Evolutionary conservation across 2,888 invertebrate species (phyloP).

Genomic region (Zhuqinia jingwanae): DNA sequence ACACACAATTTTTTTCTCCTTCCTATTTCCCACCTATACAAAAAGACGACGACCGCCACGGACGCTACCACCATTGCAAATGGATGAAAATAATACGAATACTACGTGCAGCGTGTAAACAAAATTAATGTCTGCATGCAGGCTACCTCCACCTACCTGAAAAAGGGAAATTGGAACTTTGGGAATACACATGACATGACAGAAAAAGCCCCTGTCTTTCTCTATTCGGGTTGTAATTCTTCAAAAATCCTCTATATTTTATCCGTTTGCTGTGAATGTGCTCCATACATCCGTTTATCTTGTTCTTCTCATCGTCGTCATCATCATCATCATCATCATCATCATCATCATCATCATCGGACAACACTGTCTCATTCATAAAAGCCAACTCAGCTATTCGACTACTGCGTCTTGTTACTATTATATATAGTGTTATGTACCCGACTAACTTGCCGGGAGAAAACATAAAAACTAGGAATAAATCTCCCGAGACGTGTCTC

Average conservation of each 20-base stretch:
- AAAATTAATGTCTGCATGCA: conserved; percentile 42
- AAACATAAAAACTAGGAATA: conserved; percentile 10
- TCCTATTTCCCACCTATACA: conserved; percentile 11
- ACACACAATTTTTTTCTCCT: background rate
- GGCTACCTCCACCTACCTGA: conserved; percentile 43
- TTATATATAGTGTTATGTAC: background rate
- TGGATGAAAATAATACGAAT: background rate
- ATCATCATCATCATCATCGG: background rate
- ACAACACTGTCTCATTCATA: no score
- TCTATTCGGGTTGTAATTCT: background rate
- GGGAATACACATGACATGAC: conserved; percentile 45
- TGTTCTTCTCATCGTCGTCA: background rate
- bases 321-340: conserved; percentile 3
- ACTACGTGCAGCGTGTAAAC: conserved; percentile 9
- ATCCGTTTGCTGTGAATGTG: background rate
- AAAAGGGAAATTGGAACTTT: conserved; percentile 42
- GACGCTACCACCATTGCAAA: background rate
- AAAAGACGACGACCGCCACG: background rate
- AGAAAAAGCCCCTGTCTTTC: conserved; percentile 7
- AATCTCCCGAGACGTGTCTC: conserved; percentile 46
- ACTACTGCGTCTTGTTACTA: no score
- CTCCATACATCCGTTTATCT: no score
- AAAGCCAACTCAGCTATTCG: no score
- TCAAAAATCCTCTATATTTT: background rate
- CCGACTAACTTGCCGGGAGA: background rate